phyloP scores from a whole-genome alignment of 2,888 invertebrate genomes.

The Cordilura impudica region DNA sequence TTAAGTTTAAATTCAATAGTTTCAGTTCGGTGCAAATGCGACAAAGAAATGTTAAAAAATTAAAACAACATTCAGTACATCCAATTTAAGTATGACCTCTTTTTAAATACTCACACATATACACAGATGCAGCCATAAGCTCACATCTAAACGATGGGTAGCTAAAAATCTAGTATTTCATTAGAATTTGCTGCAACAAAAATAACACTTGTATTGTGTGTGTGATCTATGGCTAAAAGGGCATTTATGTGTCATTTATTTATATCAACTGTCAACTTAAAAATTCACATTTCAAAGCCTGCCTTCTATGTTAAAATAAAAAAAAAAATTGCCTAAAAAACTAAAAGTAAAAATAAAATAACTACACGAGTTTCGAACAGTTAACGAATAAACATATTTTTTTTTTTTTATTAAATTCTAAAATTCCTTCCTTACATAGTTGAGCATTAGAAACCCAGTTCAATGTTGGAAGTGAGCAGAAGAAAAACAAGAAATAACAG shows the following conservation, averaged over 20 bases:
- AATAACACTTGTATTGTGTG: neutral
- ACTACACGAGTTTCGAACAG: too few relatives aligned
- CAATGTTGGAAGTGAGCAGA: neutral
- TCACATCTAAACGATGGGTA: constrained; percentile 14
- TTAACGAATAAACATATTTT: too few relatives aligned
- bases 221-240: neutral
- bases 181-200: constrained; percentile 13
- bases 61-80: neutral
- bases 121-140: constrained; percentile 7
- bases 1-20: constrained; percentile 30
- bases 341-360: neutral
- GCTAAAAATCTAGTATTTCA: neutral
- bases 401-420: constrained; percentile 29
- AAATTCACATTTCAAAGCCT: neutral
- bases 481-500: neutral
- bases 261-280: constrained; percentile 37
- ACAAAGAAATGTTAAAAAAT: constrained; percentile 9
- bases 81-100: constrained; percentile 55
- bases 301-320: neutral
- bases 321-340: neutral
- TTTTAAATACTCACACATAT: constrained; percentile 8
- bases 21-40: neutral
- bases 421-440: constrained; percentile 31
- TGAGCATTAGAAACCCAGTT: constrained; percentile 14
- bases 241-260: constrained; percentile 22